phyloP scores from a whole-genome alignment of 2,113 vertebrate species.

The Delphinus delphis region DNA sequence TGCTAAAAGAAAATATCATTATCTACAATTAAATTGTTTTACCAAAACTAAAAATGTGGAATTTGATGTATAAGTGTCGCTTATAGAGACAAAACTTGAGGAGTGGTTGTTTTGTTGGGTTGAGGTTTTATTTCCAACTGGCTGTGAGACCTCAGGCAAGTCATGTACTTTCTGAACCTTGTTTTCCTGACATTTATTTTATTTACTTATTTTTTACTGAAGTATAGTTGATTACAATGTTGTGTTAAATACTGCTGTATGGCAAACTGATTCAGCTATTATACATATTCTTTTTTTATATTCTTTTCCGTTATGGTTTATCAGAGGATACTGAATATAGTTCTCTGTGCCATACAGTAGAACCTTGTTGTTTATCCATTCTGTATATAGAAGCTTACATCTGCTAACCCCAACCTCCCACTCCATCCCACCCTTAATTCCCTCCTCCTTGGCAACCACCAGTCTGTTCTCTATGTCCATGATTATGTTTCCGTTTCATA shows the following conservation, averaged over 20 bases:
- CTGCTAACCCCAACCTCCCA: neutral
- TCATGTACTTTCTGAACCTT: neutral
- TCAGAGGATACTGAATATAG: neutral
- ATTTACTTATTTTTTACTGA: neutral
- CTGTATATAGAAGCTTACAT: neutral
- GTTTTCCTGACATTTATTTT: neutral
- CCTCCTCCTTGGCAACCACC: neutral
- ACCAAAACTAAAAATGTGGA: neutral
- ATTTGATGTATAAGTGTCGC: neutral
- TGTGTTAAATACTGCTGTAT: neutral
- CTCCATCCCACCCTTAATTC: neutral
- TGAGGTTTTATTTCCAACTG: neutral
- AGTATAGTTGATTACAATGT: neutral
- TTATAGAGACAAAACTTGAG: neutral
- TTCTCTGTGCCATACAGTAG: neutral
- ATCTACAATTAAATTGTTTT: neutral
- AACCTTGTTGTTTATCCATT: neutral
- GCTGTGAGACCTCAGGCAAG: neutral
- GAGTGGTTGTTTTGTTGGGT: neutral
- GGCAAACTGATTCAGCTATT: neutral
- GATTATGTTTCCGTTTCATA: neutral
- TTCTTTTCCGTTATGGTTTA: neutral
- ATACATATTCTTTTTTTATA: neutral
- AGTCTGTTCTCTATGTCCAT: neutral
- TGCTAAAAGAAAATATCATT: neutral